These are phyloP conservation scores for Pipistrellus nathusii DNA, from an alignment of 2,797 vertebrate genomes.

Conservation along the genomic window DNA sequence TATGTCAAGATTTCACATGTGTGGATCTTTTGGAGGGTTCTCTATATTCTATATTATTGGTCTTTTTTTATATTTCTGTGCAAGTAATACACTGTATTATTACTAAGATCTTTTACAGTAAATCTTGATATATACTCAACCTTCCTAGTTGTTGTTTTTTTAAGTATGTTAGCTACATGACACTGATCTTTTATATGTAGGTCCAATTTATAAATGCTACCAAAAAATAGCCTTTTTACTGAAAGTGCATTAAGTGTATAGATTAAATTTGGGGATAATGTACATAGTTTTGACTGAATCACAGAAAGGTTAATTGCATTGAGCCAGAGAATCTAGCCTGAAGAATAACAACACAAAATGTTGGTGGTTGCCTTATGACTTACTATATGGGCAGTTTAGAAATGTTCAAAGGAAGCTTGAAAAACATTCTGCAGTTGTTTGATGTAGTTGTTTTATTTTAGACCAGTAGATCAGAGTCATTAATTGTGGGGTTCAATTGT, in stretches of 20 bases:
- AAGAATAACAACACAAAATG: background rate
- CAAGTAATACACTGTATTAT: background rate
- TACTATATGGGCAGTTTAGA: background rate
- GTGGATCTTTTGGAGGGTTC: background rate
- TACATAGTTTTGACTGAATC: background rate
- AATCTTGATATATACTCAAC: constrained; percentile 1
- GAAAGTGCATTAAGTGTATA: background rate
- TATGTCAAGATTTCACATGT: background rate
- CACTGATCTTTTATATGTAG: background rate
- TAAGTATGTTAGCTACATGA: background rate
- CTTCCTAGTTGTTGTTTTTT: constrained; percentile 5
- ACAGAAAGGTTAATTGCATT: constrained; percentile 34
- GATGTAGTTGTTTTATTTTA: background rate
- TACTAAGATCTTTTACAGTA: background rate
- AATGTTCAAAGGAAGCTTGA: background rate
- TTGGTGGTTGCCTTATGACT: background rate
- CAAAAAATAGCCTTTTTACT: background rate
- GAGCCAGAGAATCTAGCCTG: background rate
- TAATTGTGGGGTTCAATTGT: background rate
- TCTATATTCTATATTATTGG: background rate
- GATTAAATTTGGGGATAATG: background rate
- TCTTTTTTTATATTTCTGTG: background rate
- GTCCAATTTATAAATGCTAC: background rate
- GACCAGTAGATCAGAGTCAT: background rate
- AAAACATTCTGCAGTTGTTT: background rate